Conservation (phyloP, 2,113 vertebrate species). For the Paedocypris sp. region DNA sequence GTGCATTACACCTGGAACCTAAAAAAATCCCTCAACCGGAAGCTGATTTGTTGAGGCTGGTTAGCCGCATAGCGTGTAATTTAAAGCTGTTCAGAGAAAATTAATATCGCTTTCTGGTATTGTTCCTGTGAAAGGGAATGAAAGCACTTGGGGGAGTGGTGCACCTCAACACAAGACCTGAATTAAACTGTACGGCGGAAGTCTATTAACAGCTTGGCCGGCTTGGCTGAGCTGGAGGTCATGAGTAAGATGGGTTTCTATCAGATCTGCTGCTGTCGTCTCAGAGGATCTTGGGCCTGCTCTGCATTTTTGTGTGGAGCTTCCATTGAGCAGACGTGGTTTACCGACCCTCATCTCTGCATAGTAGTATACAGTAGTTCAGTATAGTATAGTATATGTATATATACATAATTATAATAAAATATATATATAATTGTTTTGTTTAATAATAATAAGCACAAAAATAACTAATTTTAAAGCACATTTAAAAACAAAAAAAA, state of each 20-base stretch:
- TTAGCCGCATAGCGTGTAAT: neutral
- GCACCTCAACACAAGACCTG: neutral
- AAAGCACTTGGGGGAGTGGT: neutral
- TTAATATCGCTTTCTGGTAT: conserved; percentile 17
- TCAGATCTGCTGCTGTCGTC: neutral
- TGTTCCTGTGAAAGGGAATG: neutral
- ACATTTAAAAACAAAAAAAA: no score
- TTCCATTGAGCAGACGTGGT: neutral
- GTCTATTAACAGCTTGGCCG: neutral
- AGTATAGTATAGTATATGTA: no score
- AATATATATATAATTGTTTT: no score
- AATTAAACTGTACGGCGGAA: neutral
- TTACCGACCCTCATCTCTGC: neutral
- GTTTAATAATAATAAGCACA: no score
- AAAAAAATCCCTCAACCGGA: neutral
- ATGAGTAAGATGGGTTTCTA: neutral
- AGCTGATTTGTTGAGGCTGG: neutral
- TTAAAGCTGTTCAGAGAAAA: conserved; percentile 15
- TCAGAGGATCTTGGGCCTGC: neutral
- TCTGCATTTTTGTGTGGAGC: neutral
- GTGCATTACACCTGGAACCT: neutral
- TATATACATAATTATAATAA: no score
- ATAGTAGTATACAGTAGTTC: no score
- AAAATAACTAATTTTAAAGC: no score
- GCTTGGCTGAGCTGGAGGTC: conserved; percentile 2